Base-by-base conservation (phyloP, 2,888 invertebrate species). In the Choristoneura rosaceana region DNA sequence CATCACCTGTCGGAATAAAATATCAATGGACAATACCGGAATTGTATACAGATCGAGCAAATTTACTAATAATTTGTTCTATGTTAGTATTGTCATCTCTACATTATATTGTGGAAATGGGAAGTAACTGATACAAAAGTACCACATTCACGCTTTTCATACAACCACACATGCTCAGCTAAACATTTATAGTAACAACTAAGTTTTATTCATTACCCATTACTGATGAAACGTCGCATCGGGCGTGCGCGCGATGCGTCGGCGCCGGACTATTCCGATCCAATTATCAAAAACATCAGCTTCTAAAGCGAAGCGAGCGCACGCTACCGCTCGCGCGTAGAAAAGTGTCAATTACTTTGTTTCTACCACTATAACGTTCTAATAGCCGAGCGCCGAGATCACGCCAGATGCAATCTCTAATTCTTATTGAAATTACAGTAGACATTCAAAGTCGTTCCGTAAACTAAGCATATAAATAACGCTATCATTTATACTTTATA, bases 131-230 rank as follows among this genome's bases (percentile, higher is more conserved):
- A 90, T 87, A 88, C 85, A 83, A 88, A 87, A 88, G 84, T 86
- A 85, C 85, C 90, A 87, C 94, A 94, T 91, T 91, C 94, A 93
- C 87, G 78, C 93, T 74, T 86, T 90, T 87, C 90, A 86, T 88
- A 91, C 93, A 93, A 75, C 84, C 94, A 92, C 90, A 89, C 93
- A 87, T 85, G 83, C 86, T 90, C 93, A 88, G 89, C 94, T 94
- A 94, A 93, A 94, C 93, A 94, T 93, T 93, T 93, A 94, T 92
- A 87, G 85, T 94, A 94, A 93, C 93, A 92, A 90, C 94, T 94
- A 94, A 89, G 84, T 88, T 88, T 52, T 88, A 89, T 86, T 87
- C 82, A 88, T 90, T 89, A 91, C 85, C 90, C 86, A 81, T 89
- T 90, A 89, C 87, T 90, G 92, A 90, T 90, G 91, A 90, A 87